Evolutionary conservation across 2,113 vertebrate genomes (phyloP), one percentile per base, ranked within the genome.

Genomic region (Gopherus flavomarginatus): DNA sequence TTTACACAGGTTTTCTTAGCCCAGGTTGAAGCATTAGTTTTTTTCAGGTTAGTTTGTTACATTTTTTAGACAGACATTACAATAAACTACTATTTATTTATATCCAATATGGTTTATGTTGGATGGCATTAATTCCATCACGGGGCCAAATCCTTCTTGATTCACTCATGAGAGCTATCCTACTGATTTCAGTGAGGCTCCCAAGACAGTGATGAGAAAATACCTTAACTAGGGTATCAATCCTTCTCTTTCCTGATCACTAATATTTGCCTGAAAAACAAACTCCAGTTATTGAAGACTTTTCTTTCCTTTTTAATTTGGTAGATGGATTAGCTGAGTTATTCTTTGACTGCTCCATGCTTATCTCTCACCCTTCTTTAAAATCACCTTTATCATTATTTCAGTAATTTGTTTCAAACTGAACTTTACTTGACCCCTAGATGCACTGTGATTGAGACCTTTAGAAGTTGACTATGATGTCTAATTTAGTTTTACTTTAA

Each of bases 401-500:
- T 78, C 82, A 75, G 79, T 86, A 56, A 81, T 85, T 95, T 94
- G 8, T 87, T 96, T 94, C 75, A 87, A 87, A 59, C 5, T 90
- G 95, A 95, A 96, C 95, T 94, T 96, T 38, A 65, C 54, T 85
- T 95, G 92, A 94, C 89, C 83, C 27, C 12, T 11, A 19, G 9
- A 84, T 92, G 65, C 81, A 31, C 81, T 72, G 38, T 52, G 54
- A 96, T 5, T 84, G 77, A 97, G 95, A 35, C 35, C 49, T 90
- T 90, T 81, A 77, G 47, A 81, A 96, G 93, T 35, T 0, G 1
- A 92, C 56, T 78, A 59, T 59, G 83, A 94, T 59, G 53, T 52
- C 86, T 75, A 83, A 95, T 94, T 96, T 94, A 38, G 4, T 42
- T 84, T 94, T 89, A 31, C 62, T 97, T 92, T 84, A 95, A 90